Percentiles rank a stretch among this genome's conserved stretches.
These are phyloP conservation scores for Sorex maritimensis DNA, from an alignment of 2,797 vertebrate species.

Conservation along the genomic window DNA sequence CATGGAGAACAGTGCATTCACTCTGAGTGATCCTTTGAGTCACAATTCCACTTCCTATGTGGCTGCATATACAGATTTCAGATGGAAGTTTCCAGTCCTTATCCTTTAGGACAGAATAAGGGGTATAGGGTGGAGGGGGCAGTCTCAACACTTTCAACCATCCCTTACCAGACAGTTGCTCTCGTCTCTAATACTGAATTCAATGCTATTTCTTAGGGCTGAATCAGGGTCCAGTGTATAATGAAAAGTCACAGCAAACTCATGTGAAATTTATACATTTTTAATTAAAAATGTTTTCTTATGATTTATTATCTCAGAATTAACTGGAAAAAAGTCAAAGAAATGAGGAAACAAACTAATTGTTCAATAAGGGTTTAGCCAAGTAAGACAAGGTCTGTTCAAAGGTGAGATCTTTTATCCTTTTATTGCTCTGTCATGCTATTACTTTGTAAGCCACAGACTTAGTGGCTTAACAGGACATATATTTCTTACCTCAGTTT, in stretches of 20 bases:
- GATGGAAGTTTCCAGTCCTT: no score
- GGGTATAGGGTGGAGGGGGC: no score
- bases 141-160: no score
- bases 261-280: not conserved
- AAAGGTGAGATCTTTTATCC: not conserved
- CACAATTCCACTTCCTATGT: no score
- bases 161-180: no score
- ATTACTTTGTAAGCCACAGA: not conserved
- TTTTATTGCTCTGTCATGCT: not conserved
- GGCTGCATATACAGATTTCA: no score
- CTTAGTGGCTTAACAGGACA: not conserved
- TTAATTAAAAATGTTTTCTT: not conserved
- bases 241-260: not conserved
- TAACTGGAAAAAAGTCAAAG: not conserved
- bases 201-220: no score
- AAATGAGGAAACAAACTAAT: not conserved
- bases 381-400: not conserved
- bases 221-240: not conserved
- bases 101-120: no score
- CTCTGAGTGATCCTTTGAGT: no score
- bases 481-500: not conserved
- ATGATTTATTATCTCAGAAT: no score
- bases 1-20: no score
- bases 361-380: not conserved
- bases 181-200: no score